A percentile compares a stretch with the other conserved stretches of the same genome.
Evolutionary conservation across 1,140 invertebrate genomes (phyloP).

Genomic region (Euwallacea similis): DNA sequence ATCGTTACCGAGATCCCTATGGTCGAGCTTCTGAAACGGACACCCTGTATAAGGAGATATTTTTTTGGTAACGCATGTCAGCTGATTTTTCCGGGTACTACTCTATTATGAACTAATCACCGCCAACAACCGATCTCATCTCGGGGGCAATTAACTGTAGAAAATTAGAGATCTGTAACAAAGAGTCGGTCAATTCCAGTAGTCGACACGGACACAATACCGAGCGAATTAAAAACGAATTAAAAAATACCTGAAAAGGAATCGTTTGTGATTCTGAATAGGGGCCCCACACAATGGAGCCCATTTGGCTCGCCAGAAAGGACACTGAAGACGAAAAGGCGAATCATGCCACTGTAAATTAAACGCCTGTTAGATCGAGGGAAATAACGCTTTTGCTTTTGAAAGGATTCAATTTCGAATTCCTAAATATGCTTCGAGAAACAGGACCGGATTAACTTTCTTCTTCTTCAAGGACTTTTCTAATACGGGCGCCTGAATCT

Average conservation of each 20-base stretch:
- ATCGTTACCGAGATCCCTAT: too few species aligned
- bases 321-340: constrained; percentile 28
- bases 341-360: constrained; percentile 33
- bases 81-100: too few species aligned
- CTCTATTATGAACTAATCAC: not conserved
- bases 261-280: constrained; percentile 37
- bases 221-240: constrained; percentile 28
- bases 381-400: not conserved
- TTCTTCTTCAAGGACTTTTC: not conserved
- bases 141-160: constrained; percentile 21
- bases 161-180: constrained; percentile 29
- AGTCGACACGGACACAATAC: constrained; percentile 26
- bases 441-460: not conserved
- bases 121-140: constrained; percentile 7
- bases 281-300: constrained; percentile 24
- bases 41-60: too few species aligned
- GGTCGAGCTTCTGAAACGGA: too few species aligned
- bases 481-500: not conserved
- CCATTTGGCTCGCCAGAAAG: constrained; percentile 25
- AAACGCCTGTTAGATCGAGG: constrained; percentile 30
- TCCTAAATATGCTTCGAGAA: not conserved
- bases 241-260: constrained; percentile 35
- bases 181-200: constrained; percentile 34
- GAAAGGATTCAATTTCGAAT: constrained; percentile 32
- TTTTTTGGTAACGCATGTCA: too few species aligned